A percentile compares a stretch with the other conserved stretches of the same genome.
Evolutionary conservation across 2,113 vertebrate species (phyloP).

Genomic region (Zeus faber): DNA sequence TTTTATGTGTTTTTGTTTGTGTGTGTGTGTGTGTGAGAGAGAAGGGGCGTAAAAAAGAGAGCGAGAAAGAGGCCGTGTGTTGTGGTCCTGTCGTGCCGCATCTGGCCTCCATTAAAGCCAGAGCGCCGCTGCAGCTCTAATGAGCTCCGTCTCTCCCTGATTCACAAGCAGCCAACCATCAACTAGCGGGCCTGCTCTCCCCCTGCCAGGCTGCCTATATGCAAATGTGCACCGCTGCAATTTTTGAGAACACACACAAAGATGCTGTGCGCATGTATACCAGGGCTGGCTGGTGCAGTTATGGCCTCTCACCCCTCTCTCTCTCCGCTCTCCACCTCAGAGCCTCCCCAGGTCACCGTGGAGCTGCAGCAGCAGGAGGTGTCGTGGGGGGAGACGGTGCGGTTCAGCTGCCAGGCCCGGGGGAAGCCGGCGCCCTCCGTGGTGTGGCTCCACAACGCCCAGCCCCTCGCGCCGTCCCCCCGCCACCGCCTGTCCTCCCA

Average conservation of each 20-base stretch:
- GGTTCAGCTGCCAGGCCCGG: constrained; percentile 85
- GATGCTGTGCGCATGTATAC: not conserved
- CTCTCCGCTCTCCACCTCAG: constrained; percentile 57
- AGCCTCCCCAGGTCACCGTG: constrained; percentile 89
- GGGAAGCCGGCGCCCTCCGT: constrained; percentile 89
- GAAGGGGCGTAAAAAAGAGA: not conserved
- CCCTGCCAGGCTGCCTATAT: constrained; percentile 17
- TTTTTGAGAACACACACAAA: constrained; percentile 6
- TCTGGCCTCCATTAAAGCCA: constrained; percentile 73
- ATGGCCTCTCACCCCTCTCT: not conserved
- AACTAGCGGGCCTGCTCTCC: constrained; percentile 53
- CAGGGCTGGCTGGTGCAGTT: not conserved
- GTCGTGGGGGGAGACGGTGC: constrained; percentile 84
- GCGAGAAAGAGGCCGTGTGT: constrained; percentile 26
- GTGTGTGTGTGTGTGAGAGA: constrained; percentile 10
- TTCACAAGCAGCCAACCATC: constrained; percentile 81
- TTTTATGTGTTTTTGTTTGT: constrained; percentile 37
- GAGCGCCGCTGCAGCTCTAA: constrained; percentile 65
- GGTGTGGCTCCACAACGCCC: constrained; percentile 87
- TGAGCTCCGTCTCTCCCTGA: constrained; percentile 61
- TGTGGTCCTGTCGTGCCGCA: constrained; percentile 62
- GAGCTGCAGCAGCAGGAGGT: constrained; percentile 87
- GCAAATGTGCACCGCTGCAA: not conserved
- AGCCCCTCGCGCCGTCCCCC: constrained; percentile 76
- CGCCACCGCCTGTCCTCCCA: constrained; percentile 78